Conservation (phyloP, 2,888 invertebrate genomes). For the Drosophila acutilabella region DNA sequence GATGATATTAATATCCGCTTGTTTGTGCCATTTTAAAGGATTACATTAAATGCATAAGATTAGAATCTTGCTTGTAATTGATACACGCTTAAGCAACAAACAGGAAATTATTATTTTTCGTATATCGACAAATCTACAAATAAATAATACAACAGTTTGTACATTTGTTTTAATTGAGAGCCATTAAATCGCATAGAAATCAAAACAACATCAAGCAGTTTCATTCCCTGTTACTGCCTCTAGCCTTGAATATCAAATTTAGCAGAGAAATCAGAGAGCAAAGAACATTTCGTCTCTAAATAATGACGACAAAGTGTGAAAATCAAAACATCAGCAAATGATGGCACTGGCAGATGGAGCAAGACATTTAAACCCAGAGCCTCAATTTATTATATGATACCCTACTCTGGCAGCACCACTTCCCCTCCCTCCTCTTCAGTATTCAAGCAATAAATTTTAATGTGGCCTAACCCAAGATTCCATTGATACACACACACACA, state of each 20-base stretch:
- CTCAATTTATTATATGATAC: constrained; percentile 55
- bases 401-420: constrained; percentile 2
- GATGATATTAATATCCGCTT: constrained; percentile 78
- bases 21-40: constrained; percentile 61
- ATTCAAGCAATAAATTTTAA: constrained; percentile 78
- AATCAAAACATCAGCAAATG: constrained; percentile 49
- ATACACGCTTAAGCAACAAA: constrained; percentile 49
- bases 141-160: constrained; percentile 47
- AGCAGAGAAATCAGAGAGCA: constrained; percentile 24
- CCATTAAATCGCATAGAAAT: constrained; percentile 31
- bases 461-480: constrained; percentile 48
- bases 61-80: constrained; percentile 58
- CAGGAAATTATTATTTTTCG: constrained; percentile 68
- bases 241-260: constrained; percentile 21
- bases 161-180: constrained; percentile 60
- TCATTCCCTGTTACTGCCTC: neutral
- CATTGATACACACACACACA: constrained; percentile 41
- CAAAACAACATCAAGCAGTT: neutral
- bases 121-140: constrained; percentile 25
- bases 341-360: constrained; percentile 37
- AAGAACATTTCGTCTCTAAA: constrained; percentile 25
- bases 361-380: constrained; percentile 45
- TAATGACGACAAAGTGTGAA: constrained; percentile 50
- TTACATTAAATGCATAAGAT: constrained; percentile 57
- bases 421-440: neutral